phyloP scores from a whole-genome alignment of 1,140 invertebrate genomes.

The Platyscapa corneri region DNA sequence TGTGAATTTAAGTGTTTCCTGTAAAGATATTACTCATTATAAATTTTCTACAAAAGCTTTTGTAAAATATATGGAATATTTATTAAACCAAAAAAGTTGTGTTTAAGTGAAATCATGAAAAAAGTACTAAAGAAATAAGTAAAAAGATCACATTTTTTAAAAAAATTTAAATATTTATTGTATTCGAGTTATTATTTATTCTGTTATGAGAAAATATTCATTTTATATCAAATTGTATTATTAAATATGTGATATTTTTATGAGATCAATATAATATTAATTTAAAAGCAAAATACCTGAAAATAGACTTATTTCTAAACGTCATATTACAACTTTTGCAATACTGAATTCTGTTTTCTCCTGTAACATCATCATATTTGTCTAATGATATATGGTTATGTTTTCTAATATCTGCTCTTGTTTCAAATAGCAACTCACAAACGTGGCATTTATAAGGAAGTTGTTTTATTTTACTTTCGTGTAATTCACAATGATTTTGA shows the following conservation, averaged over 20 bases:
- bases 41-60: no score
- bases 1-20: constrained; percentile 59
- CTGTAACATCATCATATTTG: constrained; percentile 16
- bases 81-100: no score
- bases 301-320: constrained; percentile 57
- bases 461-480: constrained; percentile 55
- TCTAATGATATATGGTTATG: constrained; percentile 49
- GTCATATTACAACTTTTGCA: constrained; percentile 53
- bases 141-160: no score
- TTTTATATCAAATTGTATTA: background rate
- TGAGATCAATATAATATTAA: no score
- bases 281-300: constrained; percentile 53
- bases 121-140: no score
- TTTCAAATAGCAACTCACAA: constrained; percentile 58
- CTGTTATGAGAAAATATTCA: background rate
- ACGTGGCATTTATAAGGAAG: constrained; percentile 63
- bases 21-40: constrained; percentile 37
- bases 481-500: constrained; percentile 58
- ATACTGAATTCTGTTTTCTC: constrained; percentile 27
- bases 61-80: no score
- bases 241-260: no score
- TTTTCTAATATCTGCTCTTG: constrained; percentile 52
- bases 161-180: no score
- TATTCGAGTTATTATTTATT: background rate
- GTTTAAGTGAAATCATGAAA: no score